Conservation (phyloP, 2,113 vertebrate species). For the Lophotis ruficrista region DNA sequence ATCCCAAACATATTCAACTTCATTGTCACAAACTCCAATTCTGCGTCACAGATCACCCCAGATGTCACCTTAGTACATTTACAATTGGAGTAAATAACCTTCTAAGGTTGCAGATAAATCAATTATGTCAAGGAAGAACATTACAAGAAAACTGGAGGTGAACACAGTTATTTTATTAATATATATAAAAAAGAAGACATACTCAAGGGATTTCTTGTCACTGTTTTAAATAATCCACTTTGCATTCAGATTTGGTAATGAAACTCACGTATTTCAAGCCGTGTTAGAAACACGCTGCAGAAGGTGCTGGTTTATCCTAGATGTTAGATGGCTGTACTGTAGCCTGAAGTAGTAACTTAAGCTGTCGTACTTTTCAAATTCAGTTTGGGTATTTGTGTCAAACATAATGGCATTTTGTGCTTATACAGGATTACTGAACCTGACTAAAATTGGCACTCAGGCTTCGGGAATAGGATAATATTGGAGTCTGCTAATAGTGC, state of each 20-base stretch:
- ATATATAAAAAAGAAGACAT: neutral
- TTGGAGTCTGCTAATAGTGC: slow-evolving; percentile 34
- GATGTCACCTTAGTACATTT: neutral
- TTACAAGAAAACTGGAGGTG: neutral
- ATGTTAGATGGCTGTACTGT: neutral
- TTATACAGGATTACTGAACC: slow-evolving; percentile 43
- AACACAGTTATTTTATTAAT: neutral
- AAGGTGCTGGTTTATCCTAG: neutral
- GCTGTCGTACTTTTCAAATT: neutral
- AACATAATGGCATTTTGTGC: slow-evolving; percentile 45
- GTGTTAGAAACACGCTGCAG: neutral
- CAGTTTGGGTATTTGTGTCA: slow-evolving; percentile 31
- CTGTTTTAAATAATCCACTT: neutral
- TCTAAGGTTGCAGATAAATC: neutral
- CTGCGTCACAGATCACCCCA: neutral
- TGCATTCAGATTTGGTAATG: neutral
- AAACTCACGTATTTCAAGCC: neutral
- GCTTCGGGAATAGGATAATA: neutral
- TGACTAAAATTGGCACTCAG: neutral
- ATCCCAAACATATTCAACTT: neutral
- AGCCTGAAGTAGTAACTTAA: slow-evolving; percentile 24
- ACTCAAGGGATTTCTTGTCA: neutral
- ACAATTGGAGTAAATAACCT: neutral
- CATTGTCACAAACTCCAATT: neutral
- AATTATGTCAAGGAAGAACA: neutral